Base-by-base conservation (phyloP, 2,797 vertebrate species). In the Helostoma temminkii region DNA sequence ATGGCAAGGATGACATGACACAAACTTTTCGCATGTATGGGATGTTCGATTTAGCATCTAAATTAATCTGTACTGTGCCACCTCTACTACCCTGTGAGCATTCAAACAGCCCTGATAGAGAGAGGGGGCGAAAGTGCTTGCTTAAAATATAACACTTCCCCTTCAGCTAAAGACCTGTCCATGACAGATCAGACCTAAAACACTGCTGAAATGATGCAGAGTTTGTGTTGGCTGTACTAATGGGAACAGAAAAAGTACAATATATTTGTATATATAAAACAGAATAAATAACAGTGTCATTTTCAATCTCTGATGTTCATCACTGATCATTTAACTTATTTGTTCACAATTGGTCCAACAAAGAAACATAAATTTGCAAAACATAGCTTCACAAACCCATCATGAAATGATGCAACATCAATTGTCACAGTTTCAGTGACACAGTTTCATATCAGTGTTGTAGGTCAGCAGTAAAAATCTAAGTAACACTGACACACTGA, bases 101-200 rank as follows among this genome's bases (percentile, higher is more conserved):
- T 64, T 65, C 9, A 46, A 46, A 64, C 28, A 66, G 48, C 37
- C n/a, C n/a, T 57, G 26, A 74, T 4, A 26, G 3, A 24, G 9
- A 12, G 5, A 58, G 3, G 39, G 43, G 59, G 6, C n/a, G 18
- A 42, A 74, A 53, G 37, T 25, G 57, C 56, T 82, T 87, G 70
- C 75, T 59, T 25, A 32, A 76, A 47, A 74, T 30, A 26, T 28
- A 66, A 57, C 41, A 56, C 56, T 81, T 88, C 80, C 71, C 62
- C 52, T 61, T 71, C 14, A 37, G 42, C 50, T 32, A 52, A 2
- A 3, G 59, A 59, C 49, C 50, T 68, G 69, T 65, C 48, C 58
- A 25, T 62, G 32, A 56, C 9, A 70, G 18, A 70, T 63, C 43
- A 32, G 10, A 60, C 50, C 41, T 61, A 72, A 70, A 66, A 66